Evolutionary conservation across 2,113 vertebrate species (phyloP), one percentile per base, ranked within the genome.

Genomic region (Megaceryle torquata): DNA sequence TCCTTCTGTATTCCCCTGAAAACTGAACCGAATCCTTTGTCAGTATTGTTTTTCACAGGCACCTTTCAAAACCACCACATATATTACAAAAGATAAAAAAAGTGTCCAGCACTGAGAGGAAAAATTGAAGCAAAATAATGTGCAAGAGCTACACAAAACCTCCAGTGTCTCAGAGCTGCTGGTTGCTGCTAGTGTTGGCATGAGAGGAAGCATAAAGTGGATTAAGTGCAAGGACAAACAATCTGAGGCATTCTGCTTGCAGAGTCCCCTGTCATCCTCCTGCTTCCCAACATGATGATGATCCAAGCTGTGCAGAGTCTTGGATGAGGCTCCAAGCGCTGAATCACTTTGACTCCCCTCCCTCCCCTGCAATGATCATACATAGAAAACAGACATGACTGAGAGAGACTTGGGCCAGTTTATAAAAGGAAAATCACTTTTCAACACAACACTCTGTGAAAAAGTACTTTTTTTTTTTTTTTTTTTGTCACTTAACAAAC

Each of bases 161-260:
- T 89, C 65, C 53, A 95, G 57, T 97, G 96, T 97, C 87, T 88
- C 60, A 64, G n/a, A 92, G 89, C 79, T 95, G 90, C 86, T 94
- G 69, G 56, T 96, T 82, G 68, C 85, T 95, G 94, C 96, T 95
- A 90, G 67, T 83, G 85, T 96, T 97, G 96, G 93, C 89, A 91
- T 86, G 83, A 88, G 63, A 91, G 85, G 89, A 91, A 91, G 64
- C 56, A 53, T 86, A 81, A 95, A 96, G 91, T 94, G 88, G 86
- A 96, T 96, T 94, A 96, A 97, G 74, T 78, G 87, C 74, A 89
- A 96, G 93, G 93, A 89, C 94, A 93, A 96, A 95, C 91, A 96
- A 91, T 91, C 72, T 60, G 85, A 95, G 78, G 80, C 82, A 84
- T 88, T 96, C 82, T 82, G 82, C 83, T 96, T 87, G 92, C 63